Base-by-base conservation (phyloP, 1,140 invertebrate species). In the Eurosta solidaginis region DNA sequence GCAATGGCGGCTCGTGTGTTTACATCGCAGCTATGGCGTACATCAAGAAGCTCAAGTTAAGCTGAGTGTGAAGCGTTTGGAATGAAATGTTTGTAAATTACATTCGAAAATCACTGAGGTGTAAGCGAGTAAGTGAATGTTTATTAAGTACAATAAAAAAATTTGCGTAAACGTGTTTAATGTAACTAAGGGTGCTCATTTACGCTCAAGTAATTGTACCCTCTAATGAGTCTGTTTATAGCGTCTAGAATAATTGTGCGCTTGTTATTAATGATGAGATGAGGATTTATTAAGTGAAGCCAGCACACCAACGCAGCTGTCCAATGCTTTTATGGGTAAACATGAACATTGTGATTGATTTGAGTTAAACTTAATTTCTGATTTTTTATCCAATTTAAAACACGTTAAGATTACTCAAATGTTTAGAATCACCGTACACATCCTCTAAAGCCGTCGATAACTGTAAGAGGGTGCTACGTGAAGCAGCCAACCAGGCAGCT, bases 11-110 rank as follows among this genome's bases (percentile, higher is more conserved):
- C 82, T 83, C 82, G 82, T 83, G 84, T 82, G 82, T 33, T 84
- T 29, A 20, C 85, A 86, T 83, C 83, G 85, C 86, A 87, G 86
- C 86, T 87, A 87, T 87, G 85, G 85, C 85, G 85, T 83, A 85
- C 85, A 83, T 87, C 85, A 87, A 36, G 27, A 5, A 17, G 14
- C 59, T 17, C n/a, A 68, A 68, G 36, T 9, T 68, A 25, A 68
- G 33, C 27, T 9, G 33, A n/a, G n/a, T n/a, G n/a, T n/a, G n/a
- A n/a, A n/a, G 0, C 1, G 22, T 47, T 47, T 14, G 7, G 14
- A 4, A 14, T 4, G 45, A 4, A 40, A n/a, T 68, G 1, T 40
- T 29, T 40, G 3, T 0, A 40, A n/a, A n/a, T n/a, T n/a, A n/a
- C n/a, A n/a, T n/a, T 20, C 4, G 59, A 1, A 40, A 68, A 68